These are phyloP conservation scores for Stomorhina lunata DNA, from an alignment of 2,888 invertebrate species.

Conservation along the genomic window DNA sequence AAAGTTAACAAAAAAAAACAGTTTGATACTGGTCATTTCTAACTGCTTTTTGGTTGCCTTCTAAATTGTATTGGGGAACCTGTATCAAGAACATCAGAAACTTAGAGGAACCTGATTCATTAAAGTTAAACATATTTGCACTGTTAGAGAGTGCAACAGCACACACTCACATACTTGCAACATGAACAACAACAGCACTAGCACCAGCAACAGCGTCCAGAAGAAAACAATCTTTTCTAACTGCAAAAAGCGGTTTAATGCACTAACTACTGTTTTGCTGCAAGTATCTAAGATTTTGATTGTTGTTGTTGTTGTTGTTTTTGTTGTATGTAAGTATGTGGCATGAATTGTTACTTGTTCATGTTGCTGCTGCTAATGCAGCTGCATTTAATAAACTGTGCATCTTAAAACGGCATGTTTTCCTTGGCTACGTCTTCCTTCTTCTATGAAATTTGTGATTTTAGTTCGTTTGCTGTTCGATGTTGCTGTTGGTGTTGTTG, in stretches of 20 bases:
- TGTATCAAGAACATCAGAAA: constrained; percentile 65
- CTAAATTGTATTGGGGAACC: constrained; percentile 54
- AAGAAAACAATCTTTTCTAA: constrained; percentile 63
- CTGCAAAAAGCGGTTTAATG: constrained; percentile 65
- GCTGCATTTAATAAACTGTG: constrained; percentile 60
- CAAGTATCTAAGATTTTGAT: no score
- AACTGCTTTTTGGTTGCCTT: constrained; percentile 55
- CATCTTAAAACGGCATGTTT: constrained; percentile 59
- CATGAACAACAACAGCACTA: constrained; percentile 55
- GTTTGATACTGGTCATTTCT: constrained; percentile 61
- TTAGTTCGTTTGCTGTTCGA: constrained; percentile 34
- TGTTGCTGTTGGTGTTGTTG: constrained; percentile 27
- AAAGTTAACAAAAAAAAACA: constrained; percentile 24
- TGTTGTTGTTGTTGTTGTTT: no score
- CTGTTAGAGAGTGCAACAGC: constrained; percentile 47
- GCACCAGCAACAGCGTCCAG: constrained; percentile 52
- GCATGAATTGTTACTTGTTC: constrained; percentile 45
- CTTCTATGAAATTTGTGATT: constrained; percentile 56
- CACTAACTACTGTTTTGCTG: constrained; percentile 57
- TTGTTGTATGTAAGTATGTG: no score
- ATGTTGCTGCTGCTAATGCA: constrained; percentile 62
- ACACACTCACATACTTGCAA: constrained; percentile 3
- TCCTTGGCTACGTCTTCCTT: constrained; percentile 55
- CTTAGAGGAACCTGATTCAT: constrained; percentile 66
- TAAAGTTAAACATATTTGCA: constrained; percentile 59